Evolutionary conservation across 2,797 vertebrate species (phyloP).

Genomic region (Sphenopsis melanotis): DNA sequence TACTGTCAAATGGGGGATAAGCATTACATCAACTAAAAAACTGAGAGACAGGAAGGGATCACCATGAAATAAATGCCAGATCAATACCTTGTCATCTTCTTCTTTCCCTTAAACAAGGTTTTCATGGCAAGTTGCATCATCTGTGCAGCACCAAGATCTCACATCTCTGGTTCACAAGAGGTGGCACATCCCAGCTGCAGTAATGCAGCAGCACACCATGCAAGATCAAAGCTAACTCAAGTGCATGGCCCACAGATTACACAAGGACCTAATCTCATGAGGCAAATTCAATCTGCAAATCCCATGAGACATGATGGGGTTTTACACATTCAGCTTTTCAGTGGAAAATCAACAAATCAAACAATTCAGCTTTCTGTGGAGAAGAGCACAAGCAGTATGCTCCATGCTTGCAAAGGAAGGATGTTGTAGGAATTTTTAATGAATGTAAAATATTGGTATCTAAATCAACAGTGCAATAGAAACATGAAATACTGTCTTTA

Average conservation of each 20-base stretch:
- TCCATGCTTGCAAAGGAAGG: background rate
- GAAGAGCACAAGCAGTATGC: background rate
- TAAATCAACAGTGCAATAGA: background rate
- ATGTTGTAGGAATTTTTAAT: background rate
- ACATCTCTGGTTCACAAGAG: background rate
- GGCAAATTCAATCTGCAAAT: background rate
- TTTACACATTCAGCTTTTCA: background rate
- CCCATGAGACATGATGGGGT: background rate
- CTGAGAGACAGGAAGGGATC: background rate
- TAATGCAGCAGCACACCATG: background rate
- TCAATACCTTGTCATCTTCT: background rate
- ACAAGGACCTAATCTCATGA: background rate
- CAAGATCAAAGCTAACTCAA: background rate
- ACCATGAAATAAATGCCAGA: background rate
- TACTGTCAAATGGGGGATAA: background rate
- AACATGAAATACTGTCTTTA: background rate
- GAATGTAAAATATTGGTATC: background rate
- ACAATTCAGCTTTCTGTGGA: background rate
- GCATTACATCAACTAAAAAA: background rate
- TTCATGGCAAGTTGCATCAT: background rate
- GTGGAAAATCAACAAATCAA: background rate
- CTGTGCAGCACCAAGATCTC: background rate
- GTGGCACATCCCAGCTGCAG: background rate
- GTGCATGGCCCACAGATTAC: background rate
- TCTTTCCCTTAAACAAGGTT: background rate